A percentile compares a stretch with the other conserved stretches of the same genome.
Conservation (phyloP, 1,140 invertebrate genomes). For the Macrotrachela quadricornifera region DNA sequence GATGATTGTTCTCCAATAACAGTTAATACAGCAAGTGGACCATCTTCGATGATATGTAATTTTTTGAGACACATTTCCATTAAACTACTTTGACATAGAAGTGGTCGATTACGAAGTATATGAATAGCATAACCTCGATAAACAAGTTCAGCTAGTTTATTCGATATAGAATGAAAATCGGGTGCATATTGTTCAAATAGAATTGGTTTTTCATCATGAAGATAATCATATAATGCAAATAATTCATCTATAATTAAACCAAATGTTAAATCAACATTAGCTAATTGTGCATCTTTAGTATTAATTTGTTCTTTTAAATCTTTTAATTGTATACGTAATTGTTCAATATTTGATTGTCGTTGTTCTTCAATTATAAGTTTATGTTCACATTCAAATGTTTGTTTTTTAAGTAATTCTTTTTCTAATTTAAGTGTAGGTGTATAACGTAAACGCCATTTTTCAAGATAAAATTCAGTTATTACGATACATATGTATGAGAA, state of each 20-base stretch:
- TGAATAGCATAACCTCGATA: background rate
- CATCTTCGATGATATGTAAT: background rate
- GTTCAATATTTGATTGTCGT: too few relatives aligned
- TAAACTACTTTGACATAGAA: background rate
- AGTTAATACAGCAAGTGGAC: background rate
- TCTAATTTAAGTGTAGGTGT: too few relatives aligned
- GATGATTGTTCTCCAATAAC: slow-evolving; percentile 8
- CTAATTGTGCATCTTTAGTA: background rate
- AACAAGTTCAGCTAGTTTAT: background rate
- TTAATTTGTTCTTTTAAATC: background rate
- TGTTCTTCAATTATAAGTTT: too few relatives aligned
- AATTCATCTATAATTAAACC: background rate
- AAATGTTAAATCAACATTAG: background rate
- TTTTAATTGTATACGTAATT: too few relatives aligned
- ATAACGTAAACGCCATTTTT: too few relatives aligned
- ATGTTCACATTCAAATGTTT: too few relatives aligned
- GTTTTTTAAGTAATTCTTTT: too few relatives aligned
- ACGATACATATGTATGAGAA: too few relatives aligned
- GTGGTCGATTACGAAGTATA: background rate
- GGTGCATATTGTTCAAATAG: background rate
- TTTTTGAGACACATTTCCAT: background rate
- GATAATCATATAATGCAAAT: background rate
- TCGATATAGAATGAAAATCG: background rate
- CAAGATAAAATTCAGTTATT: too few relatives aligned
- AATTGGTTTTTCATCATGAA: background rate